A percentile compares a stretch with the other conserved stretches of the same genome.
phyloP scores from a whole-genome alignment of 2,797 vertebrate genomes.

The Lacerta bilineata region DNA sequence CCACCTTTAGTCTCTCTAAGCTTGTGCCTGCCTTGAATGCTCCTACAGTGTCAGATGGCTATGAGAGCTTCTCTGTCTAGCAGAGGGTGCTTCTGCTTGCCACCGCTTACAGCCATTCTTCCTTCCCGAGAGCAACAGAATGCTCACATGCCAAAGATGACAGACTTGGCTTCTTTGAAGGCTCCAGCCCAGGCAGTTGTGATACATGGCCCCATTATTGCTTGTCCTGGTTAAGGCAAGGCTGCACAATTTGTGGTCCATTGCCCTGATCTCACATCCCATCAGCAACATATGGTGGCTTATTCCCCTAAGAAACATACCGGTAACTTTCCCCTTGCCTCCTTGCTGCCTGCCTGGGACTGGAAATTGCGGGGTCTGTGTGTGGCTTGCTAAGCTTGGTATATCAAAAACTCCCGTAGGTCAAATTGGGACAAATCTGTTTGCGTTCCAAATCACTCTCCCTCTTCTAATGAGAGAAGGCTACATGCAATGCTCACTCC shows the following conservation, averaged over 20 bases:
- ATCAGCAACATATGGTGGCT: not conserved
- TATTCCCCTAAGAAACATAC: too few species aligned
- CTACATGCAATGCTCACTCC: constrained; percentile 19
- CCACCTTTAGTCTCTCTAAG: not conserved
- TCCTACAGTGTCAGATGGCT: not conserved
- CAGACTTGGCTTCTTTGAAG: not conserved
- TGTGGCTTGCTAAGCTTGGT: not conserved
- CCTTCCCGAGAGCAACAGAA: not conserved
- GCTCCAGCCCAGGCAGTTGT: too few species aligned
- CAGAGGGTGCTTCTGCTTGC: not conserved
- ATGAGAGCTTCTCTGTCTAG: not conserved
- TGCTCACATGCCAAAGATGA: too few species aligned
- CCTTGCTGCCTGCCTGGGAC: not conserved
- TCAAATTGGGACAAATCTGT: not conserved
- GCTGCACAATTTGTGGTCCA: not conserved
- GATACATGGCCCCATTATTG: not conserved
- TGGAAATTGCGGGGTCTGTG: too few species aligned
- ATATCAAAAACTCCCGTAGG: not conserved
- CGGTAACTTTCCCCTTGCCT: not conserved
- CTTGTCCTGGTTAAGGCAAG: too few species aligned
- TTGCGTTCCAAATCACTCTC: not conserved
- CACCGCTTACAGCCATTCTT: too few species aligned
- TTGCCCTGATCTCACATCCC: not conserved
- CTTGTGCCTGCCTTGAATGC: not conserved
- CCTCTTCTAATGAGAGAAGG: constrained; percentile 57